Percentiles rank a stretch among this genome's conserved stretches.
Conservation (phyloP, 92 coral and sea anemone species). For the Zoanthus solanderi region DNA sequence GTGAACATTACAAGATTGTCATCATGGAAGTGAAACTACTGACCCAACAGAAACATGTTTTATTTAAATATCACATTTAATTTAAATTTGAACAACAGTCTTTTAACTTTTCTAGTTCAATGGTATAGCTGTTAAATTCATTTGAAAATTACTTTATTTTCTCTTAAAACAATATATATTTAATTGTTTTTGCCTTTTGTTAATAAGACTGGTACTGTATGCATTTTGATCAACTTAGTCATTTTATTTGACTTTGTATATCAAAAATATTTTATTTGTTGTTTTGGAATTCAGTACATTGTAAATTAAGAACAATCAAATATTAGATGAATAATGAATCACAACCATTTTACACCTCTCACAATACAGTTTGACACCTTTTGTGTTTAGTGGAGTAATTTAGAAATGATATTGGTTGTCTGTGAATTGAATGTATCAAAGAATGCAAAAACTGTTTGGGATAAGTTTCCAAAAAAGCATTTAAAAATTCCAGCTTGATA, state of each 20-base stretch:
- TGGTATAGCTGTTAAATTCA: too few species aligned
- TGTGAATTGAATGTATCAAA: not conserved
- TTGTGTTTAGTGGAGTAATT: slow-evolving; percentile 14
- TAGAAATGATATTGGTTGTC: not conserved
- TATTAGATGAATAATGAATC: not conserved
- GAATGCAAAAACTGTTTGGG: not conserved
- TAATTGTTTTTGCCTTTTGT: too few species aligned
- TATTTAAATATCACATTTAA: too few species aligned
- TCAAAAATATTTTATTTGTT: not conserved
- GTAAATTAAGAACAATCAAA: not conserved
- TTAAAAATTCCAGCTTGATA: not conserved
- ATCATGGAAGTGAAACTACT: too few species aligned
- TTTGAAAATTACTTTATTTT: too few species aligned
- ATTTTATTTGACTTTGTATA: not conserved
- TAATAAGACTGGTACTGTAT: too few species aligned
- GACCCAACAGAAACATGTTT: too few species aligned
- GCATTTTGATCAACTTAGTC: not conserved
- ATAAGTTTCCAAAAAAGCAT: not conserved
- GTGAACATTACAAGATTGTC: too few species aligned
- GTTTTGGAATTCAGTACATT: not conserved
- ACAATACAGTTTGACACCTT: not conserved
- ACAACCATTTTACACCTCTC: not conserved
- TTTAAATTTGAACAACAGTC: too few species aligned
- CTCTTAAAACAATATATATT: too few species aligned
- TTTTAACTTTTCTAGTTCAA: too few species aligned